A percentile compares a stretch with the other conserved stretches of the same genome.
Evolutionary conservation across 1,140 invertebrate species (phyloP).

Genomic region (Caenorhabditis inopinata): DNA sequence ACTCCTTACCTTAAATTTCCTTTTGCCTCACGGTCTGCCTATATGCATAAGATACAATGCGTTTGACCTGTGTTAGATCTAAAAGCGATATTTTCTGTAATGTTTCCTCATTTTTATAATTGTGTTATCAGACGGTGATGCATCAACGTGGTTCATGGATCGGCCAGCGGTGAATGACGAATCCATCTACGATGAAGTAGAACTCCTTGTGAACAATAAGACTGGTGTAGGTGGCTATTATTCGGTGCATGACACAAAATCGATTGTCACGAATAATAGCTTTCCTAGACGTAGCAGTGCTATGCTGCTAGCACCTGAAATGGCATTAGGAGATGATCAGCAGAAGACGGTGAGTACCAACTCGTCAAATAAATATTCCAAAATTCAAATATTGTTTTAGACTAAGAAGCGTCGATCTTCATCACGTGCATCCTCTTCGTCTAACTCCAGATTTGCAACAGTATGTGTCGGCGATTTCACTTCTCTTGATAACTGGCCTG

Average conservation of each 20-base stretch:
- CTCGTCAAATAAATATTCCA: neutral
- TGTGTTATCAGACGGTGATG: neutral
- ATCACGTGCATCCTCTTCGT: neutral
- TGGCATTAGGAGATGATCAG: neutral
- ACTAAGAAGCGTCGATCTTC: neutral
- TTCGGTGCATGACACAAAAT: neutral
- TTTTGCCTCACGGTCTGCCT: too few species aligned
- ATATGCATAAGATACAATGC: too few species aligned
- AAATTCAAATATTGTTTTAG: neutral
- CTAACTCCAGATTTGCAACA: neutral
- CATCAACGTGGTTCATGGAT: constrained; percentile 16
- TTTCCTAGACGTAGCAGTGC: neutral
- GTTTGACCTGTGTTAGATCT: too few species aligned
- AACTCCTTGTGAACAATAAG: neutral
- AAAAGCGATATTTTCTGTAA: too few species aligned
- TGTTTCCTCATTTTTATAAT: too few species aligned
- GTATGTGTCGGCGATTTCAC: neutral
- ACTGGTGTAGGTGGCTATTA: neutral
- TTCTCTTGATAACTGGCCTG: neutral
- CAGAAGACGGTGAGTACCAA: neutral
- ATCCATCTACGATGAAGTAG: constrained; percentile 16
- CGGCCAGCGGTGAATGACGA: neutral
- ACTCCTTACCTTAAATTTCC: too few species aligned
- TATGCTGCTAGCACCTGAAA: neutral
- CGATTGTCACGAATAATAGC: neutral